Conservation (phyloP, 1,140 invertebrate species). For the Lethocerus indicus region DNA sequence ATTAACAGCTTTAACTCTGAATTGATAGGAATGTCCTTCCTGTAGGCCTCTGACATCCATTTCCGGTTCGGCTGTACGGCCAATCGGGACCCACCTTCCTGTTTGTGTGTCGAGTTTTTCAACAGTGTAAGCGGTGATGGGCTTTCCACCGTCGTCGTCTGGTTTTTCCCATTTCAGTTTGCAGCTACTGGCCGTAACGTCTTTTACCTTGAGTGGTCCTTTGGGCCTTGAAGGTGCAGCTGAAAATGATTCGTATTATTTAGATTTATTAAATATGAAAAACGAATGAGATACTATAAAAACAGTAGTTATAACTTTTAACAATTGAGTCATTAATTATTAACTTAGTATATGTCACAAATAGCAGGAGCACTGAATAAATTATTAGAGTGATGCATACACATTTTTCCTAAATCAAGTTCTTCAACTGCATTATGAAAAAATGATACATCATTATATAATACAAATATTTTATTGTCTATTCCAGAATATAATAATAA, state of each 20-base stretch:
- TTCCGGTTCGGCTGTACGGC: constrained; percentile 64
- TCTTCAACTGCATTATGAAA: too few species aligned
- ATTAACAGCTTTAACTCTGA: constrained; percentile 94
- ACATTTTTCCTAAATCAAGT: too few species aligned
- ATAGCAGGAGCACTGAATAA: too few species aligned
- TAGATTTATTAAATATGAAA: not conserved
- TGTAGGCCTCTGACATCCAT: constrained; percentile 81
- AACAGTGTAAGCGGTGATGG: constrained; percentile 87
- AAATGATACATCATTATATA: too few species aligned
- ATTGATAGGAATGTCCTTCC: constrained; percentile 90
- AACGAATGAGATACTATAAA: not conserved
- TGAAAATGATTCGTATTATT: constrained; percentile 17
- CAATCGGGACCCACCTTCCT: constrained; percentile 86
- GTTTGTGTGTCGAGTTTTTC: constrained; percentile 91
- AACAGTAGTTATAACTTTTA: constrained; percentile 9
- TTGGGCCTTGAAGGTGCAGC: constrained; percentile 67
- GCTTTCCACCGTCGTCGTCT: constrained; percentile 94
- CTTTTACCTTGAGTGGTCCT: constrained; percentile 81
- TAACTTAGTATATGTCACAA: too few species aligned
- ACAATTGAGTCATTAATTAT: too few species aligned
- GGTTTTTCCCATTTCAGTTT: constrained; percentile 95
- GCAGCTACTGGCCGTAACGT: constrained; percentile 81
- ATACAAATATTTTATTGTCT: too few species aligned
- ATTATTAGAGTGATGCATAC: too few species aligned
- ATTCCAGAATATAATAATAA: too few species aligned